Conservation (phyloP, 1,140 invertebrate species). For the Sesamia nonagrioides region DNA sequence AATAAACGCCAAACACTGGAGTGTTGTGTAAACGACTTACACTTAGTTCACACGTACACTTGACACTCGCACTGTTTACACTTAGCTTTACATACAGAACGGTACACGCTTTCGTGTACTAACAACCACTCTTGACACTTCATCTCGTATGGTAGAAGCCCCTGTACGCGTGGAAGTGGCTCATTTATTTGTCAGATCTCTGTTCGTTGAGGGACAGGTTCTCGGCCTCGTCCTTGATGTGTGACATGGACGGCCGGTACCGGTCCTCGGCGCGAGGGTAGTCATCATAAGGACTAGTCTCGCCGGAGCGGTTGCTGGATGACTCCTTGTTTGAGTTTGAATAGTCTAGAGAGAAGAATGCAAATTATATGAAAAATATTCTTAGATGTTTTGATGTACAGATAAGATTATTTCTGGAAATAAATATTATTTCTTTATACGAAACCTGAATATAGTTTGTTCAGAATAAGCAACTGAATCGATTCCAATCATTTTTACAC, state of each 20-base stretch:
- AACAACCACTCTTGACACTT: conserved; percentile 4
- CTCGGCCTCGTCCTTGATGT: conserved; percentile 84
- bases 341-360: conserved; percentile 69
- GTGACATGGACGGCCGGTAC: conserved; percentile 77
- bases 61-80: background rate
- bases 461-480: no score
- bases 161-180: background rate
- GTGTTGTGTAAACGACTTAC: conserved; percentile 56
- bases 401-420: no score
- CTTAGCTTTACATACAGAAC: background rate
- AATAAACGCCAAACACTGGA: conserved; percentile 59
- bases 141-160: background rate
- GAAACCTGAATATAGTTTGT: no score
- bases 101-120: background rate
- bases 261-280: conserved; percentile 77
- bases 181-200: conserved; percentile 81
- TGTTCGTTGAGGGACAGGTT: conserved; percentile 86
- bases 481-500: no score
- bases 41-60: conserved; percentile 46
- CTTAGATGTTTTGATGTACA: background rate
- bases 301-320: conserved; percentile 80
- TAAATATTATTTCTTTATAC: no score
- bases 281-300: conserved; percentile 80
- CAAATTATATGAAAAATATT: background rate
- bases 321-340: conserved; percentile 77